Evolutionary conservation across 2,113 vertebrate species (phyloP).

Genomic region (Rhineura floridana): DNA sequence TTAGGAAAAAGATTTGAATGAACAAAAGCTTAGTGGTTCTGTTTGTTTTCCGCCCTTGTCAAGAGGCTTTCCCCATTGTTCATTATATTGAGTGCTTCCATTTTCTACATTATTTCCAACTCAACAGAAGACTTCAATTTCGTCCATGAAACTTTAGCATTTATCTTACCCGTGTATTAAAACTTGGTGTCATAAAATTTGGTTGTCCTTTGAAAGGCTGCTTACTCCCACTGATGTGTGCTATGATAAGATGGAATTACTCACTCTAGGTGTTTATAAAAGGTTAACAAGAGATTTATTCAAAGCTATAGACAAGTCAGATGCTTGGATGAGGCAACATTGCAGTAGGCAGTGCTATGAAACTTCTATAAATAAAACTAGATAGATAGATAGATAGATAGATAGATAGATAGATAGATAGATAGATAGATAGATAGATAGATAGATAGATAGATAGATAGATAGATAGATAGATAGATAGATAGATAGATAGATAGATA

Average conservation of each 20-base stretch:
- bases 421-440: too few relatives aligned
- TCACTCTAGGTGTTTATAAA: conserved; percentile 69
- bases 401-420: too few relatives aligned
- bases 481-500: too few relatives aligned
- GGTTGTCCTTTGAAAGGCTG: conserved; percentile 62
- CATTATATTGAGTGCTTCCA: neutral
- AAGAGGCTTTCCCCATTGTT: neutral
- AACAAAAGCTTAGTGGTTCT: neutral
- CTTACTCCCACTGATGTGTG: conserved; percentile 65
- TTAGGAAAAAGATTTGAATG: neutral
- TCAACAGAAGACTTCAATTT: neutral
- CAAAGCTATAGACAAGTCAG: conserved; percentile 62
- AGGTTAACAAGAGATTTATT: conserved; percentile 71
- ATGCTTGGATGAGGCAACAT: conserved; percentile 38
- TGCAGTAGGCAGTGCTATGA: conserved; percentile 45
- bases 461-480: too few relatives aligned
- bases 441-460: too few relatives aligned
- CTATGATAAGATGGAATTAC: conserved; percentile 69
- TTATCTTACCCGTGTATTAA: conserved; percentile 42
- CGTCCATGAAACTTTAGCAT: conserved; percentile 41
- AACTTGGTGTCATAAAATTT: conserved; percentile 48
- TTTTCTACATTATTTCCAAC: neutral
- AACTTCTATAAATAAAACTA: conserved; percentile 53
- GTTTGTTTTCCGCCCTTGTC: neutral
- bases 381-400: too few relatives aligned